Evolutionary conservation across 2,113 vertebrate species (phyloP), one percentile per base, ranked within the genome.

Genomic region (Microtus pennsylvanicus): DNA sequence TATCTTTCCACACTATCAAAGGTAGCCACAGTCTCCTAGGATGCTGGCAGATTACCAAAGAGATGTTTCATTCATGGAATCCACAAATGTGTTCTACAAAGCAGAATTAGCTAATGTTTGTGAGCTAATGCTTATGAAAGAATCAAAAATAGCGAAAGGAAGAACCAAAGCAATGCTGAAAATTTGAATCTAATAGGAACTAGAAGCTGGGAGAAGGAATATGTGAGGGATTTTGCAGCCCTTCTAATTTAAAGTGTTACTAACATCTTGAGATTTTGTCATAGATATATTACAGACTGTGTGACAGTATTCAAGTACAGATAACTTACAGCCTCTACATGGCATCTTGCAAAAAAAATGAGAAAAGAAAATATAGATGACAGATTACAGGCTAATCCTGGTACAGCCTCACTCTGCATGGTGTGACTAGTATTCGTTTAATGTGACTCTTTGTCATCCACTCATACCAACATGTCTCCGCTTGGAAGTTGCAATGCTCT

Each of bases 401-500:
- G 24, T 0, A 42, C 14, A 77, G 30, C 33, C 22, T 50, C 69
- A 26, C 3, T 2, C 21, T 42, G 7, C 6, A 0, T 69, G 19
- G 3, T 19, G 0, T 70, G 69, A 33, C 61, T 24, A 70, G 6
- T 42, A 65, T 7, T 83, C 45, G n/a, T 72, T 42, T 70, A 82
- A 76, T 11, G 21, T 17, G 28, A 0, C 47, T 35, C 10, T 61
- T 87, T 50, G 10, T 77, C 24, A 42, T 5, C 55, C 35, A 16
- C 58, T 11, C 38, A 75, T 9, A 24, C 55, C 22, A 33, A 22
- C 5, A 26, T 50, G n/a, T 89, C 12, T 35, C 8, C 4, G 45
- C 17, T 13, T 52, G 28, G 22, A 4, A 0, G 1, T 3, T 42
- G 11, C 42, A 45, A 47, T 0, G 17, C 30, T 35, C 24, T 30